Base-by-base conservation (phyloP, 1,140 invertebrate species). In the Tyrophagus putrescentiae region DNA sequence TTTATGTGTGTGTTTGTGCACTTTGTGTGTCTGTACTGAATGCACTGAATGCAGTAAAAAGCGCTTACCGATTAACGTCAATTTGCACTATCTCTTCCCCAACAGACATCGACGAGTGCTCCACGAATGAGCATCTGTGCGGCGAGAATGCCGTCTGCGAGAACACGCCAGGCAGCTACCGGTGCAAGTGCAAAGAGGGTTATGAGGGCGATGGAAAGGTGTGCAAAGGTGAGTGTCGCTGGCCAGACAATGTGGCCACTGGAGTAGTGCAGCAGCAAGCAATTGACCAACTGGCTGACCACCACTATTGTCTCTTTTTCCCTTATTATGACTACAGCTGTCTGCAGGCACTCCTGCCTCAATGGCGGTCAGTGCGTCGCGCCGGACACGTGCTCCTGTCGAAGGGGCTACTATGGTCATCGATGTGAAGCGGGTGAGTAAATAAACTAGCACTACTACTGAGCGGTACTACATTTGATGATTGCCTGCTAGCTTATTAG, bases 151-250 rank as follows among this genome's bases (percentile, higher is more conserved):
- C 89, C 4, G 77, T 78, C 33, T 94, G 90, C 73, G 77, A 80
- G 60, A 94, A 94, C 74, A 85, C 85, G 31, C 79, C 80, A 60
- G 90, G 89, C 39, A 84, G 82, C 61, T 92, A 87, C 73, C 78
- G 79, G 50, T 95, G 90, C 71, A 72, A 78, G 7, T 95, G 90
- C 74, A 75, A 78, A 27, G 73, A 79, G 9, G 89, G 89, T 5
- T 94, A 85, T 73, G 73, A 76, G 29, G 88, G 89, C 44, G 81
- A 92, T 70, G 89, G 89, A 57, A 81, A 81, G 70, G 74, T 76
- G 21, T 91, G 87, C 72, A 76, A 78, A 73, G 84, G 85, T 88
- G 75, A 80, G 82, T 77, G 62, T 25, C 18, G 16, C 39, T 33
- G 34, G 7, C 5, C 7, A 13, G 18, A 48, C 18, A 27, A 48